Percentiles rank a stretch among this genome's conserved stretches.
Conservation (phyloP, 2,113 vertebrate genomes). For the Nibea coibor region DNA sequence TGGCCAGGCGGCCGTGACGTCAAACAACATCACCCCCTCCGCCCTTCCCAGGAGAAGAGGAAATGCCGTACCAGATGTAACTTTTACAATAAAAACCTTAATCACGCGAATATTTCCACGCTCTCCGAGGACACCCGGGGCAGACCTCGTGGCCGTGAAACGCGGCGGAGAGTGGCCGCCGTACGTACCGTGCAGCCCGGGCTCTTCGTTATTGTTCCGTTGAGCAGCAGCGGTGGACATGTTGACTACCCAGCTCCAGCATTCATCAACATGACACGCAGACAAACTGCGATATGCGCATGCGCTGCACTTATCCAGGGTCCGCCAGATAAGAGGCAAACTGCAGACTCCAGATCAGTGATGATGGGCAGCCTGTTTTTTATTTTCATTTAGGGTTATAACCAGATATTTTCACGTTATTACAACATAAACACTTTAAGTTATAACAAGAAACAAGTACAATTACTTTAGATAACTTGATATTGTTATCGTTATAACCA, state of each 20-base stretch:
- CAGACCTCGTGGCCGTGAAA: not conserved
- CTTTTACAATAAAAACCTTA: constrained; percentile 69
- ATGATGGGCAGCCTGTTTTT: not conserved
- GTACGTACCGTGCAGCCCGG: constrained; percentile 83
- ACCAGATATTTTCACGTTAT: no score
- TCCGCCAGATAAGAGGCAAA: constrained; percentile 6
- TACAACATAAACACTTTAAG: no score
- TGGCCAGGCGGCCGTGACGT: constrained; percentile 60
- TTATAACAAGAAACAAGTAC: no score
- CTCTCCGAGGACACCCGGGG: rapidly evolving
- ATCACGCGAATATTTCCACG: not conserved
- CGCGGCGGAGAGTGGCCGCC: not conserved
- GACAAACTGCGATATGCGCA: constrained; percentile 59
- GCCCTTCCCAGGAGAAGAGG: constrained; percentile 69
- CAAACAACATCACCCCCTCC: constrained; percentile 37
- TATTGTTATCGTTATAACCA: no score
- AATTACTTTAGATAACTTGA: no score
- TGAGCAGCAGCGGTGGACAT: constrained; percentile 84
- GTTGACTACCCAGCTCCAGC: constrained; percentile 78
- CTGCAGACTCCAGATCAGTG: not conserved
- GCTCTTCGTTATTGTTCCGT: constrained; percentile 85
- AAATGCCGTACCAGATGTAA: constrained; percentile 74
- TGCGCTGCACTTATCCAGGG: constrained; percentile 37
- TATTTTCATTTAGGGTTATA: not conserved
- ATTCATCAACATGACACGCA: constrained; percentile 77